Conservation (phyloP, 1,140 invertebrate species). For the Drosophila jambulina region DNA sequence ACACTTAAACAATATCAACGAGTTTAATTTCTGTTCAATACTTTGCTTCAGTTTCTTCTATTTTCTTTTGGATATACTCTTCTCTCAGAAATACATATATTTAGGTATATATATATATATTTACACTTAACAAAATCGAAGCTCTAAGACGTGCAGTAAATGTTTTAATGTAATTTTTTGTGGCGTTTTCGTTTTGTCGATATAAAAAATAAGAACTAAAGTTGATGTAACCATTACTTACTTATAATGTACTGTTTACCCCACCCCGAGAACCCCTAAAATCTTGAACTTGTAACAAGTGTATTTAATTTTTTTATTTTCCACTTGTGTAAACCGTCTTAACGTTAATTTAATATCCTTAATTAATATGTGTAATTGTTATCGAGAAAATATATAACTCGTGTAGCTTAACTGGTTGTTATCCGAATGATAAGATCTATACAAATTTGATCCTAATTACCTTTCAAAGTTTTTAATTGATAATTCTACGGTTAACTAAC, state of each 20-base stretch:
- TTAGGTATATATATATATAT: constrained; percentile 42
- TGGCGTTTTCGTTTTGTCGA: constrained; percentile 66
- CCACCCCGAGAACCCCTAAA: constrained; percentile 17
- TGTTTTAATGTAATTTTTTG: constrained; percentile 74
- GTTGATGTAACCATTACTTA: constrained; percentile 54
- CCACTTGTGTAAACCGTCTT: constrained; percentile 26
- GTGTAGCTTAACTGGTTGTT: constrained; percentile 1
- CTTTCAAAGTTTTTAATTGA: neutral
- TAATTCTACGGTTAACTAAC: neutral
- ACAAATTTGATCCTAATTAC: too few relatives aligned
- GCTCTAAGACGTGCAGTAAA: constrained; percentile 84
- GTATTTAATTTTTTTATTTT: constrained; percentile 38
- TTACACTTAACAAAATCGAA: constrained; percentile 74
- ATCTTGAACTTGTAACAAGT: constrained; percentile 29
- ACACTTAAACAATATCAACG: constrained; percentile 69
- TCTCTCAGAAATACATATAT: constrained; percentile 36
- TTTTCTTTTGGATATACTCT: constrained; percentile 56
- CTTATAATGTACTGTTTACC: constrained; percentile 35
- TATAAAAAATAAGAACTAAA: constrained; percentile 53
- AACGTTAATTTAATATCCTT: constrained; percentile 39
- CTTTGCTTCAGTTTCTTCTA: constrained; percentile 54
- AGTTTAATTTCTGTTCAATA: constrained; percentile 54
- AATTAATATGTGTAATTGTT: constrained; percentile 29
- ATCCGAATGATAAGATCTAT: neutral
- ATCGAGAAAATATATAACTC: constrained; percentile 31